Evolutionary conservation across 2,797 vertebrate species (phyloP), one percentile per base, ranked within the genome.

Genomic region (Tokudaia tokunoshimensis): DNA sequence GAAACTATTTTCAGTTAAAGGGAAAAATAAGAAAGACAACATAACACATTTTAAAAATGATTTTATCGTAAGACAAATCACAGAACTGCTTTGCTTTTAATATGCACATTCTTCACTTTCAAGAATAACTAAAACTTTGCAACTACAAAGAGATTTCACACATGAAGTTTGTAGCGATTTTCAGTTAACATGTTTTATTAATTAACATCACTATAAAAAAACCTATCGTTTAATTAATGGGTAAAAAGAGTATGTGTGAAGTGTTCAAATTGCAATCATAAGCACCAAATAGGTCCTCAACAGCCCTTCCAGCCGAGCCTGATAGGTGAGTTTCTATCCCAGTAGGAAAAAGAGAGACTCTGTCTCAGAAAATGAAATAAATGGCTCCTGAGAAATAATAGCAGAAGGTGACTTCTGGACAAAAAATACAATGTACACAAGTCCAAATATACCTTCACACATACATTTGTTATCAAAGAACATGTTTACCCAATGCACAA

Each of bases 31-130:
- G 2, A 50, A 50, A 52, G 50, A 4, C 4, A 75, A 3, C 34
- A 52, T 4, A 47, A 67, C 26, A 59, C 59, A 79, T 41, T 41
- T 41, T 41, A 41, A 31, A 61, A 90, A 82, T 70, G 75, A 75
- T 63, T 1, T n/a, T 20, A 85, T 41, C 86, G 14, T 55, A 72
- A 93, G 85, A 63, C 83, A 93, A 89, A 86, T 50, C 19, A 52
- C 0, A 7, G 29, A 59, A 63, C 83, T 76, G 15, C 59, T 85
- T 92, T 85, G 4, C 3, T 83, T 63, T 91, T 89, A 20, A 55
- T 86, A 87, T 91, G 17, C 65, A 1, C 0, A 52, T 0, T 11
- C 11, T 8, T 37, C 13, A 15, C 9, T 26, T n/a, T 70, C 20
- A 1, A n/a, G 7, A 70, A 26, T 11, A 37, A 70, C n/a, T 52